Percentiles rank a stretch among this genome's conserved stretches.
Conservation (phyloP, 2,797 vertebrate genomes). For the Gallinago solitaria region DNA sequence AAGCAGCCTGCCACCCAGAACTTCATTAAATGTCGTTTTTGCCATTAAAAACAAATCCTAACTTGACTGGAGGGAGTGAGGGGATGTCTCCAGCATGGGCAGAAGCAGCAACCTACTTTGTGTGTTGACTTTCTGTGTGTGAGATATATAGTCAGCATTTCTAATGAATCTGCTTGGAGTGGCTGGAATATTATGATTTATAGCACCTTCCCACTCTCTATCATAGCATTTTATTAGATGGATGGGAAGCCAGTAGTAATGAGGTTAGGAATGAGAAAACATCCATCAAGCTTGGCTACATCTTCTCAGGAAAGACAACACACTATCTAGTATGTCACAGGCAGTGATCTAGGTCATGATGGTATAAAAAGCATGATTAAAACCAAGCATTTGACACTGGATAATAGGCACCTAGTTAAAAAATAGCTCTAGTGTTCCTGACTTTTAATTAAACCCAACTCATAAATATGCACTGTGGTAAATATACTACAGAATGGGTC, state of each 20-base stretch:
- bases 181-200: conserved; percentile 86
- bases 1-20: not conserved
- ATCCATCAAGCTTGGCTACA: conserved; percentile 84
- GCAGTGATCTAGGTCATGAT: conserved; percentile 82
- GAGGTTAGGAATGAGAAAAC: conserved; percentile 87
- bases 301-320: conserved; percentile 83
- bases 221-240: conserved; percentile 88
- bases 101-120: conserved; percentile 69
- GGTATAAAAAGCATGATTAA: conserved; percentile 85
- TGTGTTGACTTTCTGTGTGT: conserved; percentile 76
- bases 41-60: conserved; percentile 57
- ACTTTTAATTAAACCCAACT: conserved; percentile 83
- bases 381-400: conserved; percentile 81
- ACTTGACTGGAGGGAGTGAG: not conserved
- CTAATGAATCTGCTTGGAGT: conserved; percentile 83
- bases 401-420: conserved; percentile 83
- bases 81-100: conserved; percentile 13
- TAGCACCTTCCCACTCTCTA: conserved; percentile 80
- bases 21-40: conserved; percentile 55
- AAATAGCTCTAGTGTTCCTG: conserved; percentile 76
- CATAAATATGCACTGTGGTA: conserved; percentile 80
- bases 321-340: conserved; percentile 81
- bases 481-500: conserved; percentile 75
- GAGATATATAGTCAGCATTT: conserved; percentile 83
- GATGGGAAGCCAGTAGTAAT: conserved; percentile 87